Conservation (phyloP, 1,140 invertebrate species). For the Cotesia vestalis region DNA sequence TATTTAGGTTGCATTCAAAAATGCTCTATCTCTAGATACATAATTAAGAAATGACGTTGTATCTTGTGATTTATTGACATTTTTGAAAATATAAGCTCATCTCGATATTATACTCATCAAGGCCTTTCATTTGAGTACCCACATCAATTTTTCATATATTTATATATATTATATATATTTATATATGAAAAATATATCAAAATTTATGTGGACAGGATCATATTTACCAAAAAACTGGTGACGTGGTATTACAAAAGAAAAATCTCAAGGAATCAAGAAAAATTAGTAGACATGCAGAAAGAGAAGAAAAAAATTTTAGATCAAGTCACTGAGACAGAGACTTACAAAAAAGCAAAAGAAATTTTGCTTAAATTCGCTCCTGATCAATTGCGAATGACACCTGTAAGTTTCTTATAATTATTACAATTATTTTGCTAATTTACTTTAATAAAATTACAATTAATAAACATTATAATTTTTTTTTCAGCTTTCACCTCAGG, state of each 20-base stretch:
- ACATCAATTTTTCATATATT: too few species aligned
- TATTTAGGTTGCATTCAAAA: background rate
- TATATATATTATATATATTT: too few species aligned
- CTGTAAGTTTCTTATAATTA: constrained; percentile 42
- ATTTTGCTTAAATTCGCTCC: constrained; percentile 90
- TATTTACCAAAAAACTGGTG: constrained; percentile 79
- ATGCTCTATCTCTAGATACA: background rate
- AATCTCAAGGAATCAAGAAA: constrained; percentile 81
- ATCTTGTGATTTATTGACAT: too few species aligned
- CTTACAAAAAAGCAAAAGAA: constrained; percentile 95
- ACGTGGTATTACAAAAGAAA: constrained; percentile 89
- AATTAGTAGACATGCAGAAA: constrained; percentile 76
- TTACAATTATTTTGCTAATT: constrained; percentile 20
- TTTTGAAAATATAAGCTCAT: too few species aligned
- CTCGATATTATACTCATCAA: too few species aligned
- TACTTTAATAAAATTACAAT: background rate
- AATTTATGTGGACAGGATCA: too few species aligned
- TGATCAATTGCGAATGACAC: constrained; percentile 67
- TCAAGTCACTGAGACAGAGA: constrained; percentile 96
- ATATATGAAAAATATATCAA: too few species aligned
- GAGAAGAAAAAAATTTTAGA: constrained; percentile 92
- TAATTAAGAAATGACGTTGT: too few species aligned
- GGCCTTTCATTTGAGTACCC: too few species aligned
- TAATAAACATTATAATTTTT: constrained; percentile 9
- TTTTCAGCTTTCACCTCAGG: constrained; percentile 28